Base-by-base conservation (phyloP, 2,113 vertebrate genomes). In the Ophthalmolycus amberensis region DNA sequence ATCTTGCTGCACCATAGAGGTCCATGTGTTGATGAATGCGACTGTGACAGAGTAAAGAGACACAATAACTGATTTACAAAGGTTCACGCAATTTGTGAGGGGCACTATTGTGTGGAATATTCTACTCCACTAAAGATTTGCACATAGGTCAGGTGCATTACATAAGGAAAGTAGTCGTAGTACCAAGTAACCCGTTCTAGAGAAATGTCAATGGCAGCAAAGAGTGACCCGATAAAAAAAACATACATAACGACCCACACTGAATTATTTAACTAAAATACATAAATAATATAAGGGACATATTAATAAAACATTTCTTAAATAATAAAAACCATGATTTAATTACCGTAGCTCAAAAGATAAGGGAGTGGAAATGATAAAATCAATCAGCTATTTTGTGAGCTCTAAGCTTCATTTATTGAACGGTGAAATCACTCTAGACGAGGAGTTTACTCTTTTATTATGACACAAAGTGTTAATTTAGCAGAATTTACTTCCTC, bases 291-390 rank as follows among this genome's bases (percentile, higher is more conserved):
- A 32, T 16, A 75, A 54, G 54, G 6, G 25, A 25, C 46, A 75
- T 74, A 66, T 71, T 1, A 58, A 81, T 75, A 75, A 82, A 62
- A 75, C 9, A 71, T 38, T 59, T 20, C 15, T 27, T 60, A 70
- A 40, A 64, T 37, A 58, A 42, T 48, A 16, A n/a, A 6, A 34
- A 46, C 5, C 5, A 64, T n/a, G 68, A 54, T 80, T 46, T 44
- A 0, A 48, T 27, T 22, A 25, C 25, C 25, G 25, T 25, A 65
- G 46, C 2, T 75, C 1, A 12, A 40, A 56, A 44, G 4, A n/a
- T 32, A 66, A 48, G n/a, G 42, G 3, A 63, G 5, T 3, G 6
- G 29, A 2, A 25, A 27, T 32, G n/a, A 27, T 15, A 29, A 14
- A 27, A 59, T 34, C 25, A 27, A 40, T 60, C n/a, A 29, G n/a